Conservation (phyloP, 2,797 vertebrate species). For the Paguma larvata region DNA sequence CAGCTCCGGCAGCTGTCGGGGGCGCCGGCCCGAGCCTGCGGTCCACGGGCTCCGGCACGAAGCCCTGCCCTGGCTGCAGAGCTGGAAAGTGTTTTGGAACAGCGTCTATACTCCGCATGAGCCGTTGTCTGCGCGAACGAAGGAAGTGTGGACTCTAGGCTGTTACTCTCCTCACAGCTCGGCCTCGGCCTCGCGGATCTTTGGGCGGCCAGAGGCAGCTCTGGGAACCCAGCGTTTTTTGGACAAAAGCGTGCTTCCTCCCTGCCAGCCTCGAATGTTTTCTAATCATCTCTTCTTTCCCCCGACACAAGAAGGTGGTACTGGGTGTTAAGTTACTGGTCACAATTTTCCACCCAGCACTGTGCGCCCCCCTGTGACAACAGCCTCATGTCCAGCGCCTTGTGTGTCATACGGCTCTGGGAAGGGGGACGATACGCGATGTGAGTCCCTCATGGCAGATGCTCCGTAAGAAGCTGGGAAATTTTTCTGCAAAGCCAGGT, state of each 20-base stretch:
- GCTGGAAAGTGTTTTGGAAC: constrained; percentile 46
- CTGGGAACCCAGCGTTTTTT: too few relatives aligned
- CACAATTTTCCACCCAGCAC: neutral
- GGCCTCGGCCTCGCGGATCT: neutral
- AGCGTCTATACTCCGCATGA: constrained; percentile 55
- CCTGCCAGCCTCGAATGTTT: neutral
- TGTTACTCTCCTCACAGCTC: neutral
- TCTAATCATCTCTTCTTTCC: neutral
- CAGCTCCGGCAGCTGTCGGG: neutral
- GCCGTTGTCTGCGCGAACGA: constrained; percentile 56
- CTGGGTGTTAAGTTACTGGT: neutral
- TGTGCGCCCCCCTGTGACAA: neutral
- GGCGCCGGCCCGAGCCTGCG: rapidly evolving
- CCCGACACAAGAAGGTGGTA: neutral
- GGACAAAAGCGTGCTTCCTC: neutral
- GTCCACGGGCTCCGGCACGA: neutral
- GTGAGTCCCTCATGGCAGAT: neutral
- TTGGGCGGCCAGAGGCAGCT: neutral
- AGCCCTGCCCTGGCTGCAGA: neutral
- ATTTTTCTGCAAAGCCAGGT: neutral
- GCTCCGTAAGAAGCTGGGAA: neutral
- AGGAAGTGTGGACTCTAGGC: neutral
- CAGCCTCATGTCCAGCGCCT: neutral
- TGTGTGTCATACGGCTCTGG: neutral
- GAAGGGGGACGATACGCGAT: neutral